A percentile compares a stretch with the other conserved stretches of the same genome.
Evolutionary conservation across 2,888 invertebrate species (phyloP).

Genomic region (Embidobia sp.): DNA sequence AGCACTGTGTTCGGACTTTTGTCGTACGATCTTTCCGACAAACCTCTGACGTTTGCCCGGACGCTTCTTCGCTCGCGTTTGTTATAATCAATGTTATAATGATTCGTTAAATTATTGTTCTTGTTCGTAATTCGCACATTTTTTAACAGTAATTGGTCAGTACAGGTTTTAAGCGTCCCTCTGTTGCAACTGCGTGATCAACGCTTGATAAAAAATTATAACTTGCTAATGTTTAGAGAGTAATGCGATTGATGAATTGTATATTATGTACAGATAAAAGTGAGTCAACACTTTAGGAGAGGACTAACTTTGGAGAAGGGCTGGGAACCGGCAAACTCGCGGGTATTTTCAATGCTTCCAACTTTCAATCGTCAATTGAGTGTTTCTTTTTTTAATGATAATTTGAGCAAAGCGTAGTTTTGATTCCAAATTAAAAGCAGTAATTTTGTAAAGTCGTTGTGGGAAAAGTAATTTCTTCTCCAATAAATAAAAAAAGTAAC

Average conservation of each 20-base stretch:
- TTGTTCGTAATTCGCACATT: constrained; percentile 1
- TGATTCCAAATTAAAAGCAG: no score
- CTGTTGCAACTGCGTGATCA: constrained; percentile 70
- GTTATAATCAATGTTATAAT: neutral
- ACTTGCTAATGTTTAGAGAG: constrained; percentile 72
- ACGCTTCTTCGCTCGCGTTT: constrained; percentile 37
- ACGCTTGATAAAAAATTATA: constrained; percentile 74
- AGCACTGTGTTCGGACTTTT: constrained; percentile 53
- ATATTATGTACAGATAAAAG: constrained; percentile 75
- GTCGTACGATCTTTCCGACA: constrained; percentile 19
- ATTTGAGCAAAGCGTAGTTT: no score
- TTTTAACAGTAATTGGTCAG: constrained; percentile 62
- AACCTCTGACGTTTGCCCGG: constrained; percentile 28
- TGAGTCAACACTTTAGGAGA: constrained; percentile 74
- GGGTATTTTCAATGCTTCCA: neutral
- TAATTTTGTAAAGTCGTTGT: no score
- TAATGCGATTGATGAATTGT: constrained; percentile 73
- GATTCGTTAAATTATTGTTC: neutral
- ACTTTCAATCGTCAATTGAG: neutral
- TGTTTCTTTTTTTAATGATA: no score
- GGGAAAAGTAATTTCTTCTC: no score
- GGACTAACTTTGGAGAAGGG: constrained; percentile 75
- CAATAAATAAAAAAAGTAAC: constrained; percentile 1
- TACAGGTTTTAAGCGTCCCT: constrained; percentile 73
- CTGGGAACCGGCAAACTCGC: constrained; percentile 66